Conservation (phyloP, 2,888 invertebrate genomes). For the Theretra japonica region DNA sequence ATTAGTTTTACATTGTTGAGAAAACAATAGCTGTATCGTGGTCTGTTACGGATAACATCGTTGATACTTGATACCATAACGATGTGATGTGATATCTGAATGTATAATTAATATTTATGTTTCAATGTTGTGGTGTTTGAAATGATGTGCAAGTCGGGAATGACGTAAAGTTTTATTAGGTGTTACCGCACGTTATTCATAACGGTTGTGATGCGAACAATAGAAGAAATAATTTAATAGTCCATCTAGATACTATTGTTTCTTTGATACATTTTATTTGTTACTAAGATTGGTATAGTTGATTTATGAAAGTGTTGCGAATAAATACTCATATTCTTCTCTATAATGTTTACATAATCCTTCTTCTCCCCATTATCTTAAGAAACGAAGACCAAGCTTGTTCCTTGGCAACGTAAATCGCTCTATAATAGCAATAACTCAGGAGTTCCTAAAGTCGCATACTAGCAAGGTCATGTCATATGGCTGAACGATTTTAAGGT, state of each 20-base stretch:
- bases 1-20: neutral
- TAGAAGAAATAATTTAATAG: neutral
- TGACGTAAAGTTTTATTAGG: neutral
- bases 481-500: neutral
- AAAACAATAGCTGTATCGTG: constrained; percentile 5
- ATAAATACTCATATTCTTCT: too few species aligned
- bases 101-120: neutral
- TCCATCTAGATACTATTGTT: neutral
- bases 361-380: too few species aligned
- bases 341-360: too few species aligned
- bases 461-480: neutral
- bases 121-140: neutral
- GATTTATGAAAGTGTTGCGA: neutral
- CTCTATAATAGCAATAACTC: too few species aligned
- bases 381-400: too few species aligned
- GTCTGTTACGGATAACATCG: constrained; percentile 6
- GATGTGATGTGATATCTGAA: neutral
- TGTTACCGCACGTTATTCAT: neutral
- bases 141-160: neutral
- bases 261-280: neutral
- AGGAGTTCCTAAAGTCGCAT: too few species aligned
- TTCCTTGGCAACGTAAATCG: too few species aligned
- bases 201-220: neutral
- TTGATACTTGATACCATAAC: too few species aligned
- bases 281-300: neutral